A percentile compares a stretch with the other conserved stretches of the same genome.
Evolutionary conservation across 1,140 invertebrate genomes (phyloP).

Genomic region (Lasaia peninsularis): DNA sequence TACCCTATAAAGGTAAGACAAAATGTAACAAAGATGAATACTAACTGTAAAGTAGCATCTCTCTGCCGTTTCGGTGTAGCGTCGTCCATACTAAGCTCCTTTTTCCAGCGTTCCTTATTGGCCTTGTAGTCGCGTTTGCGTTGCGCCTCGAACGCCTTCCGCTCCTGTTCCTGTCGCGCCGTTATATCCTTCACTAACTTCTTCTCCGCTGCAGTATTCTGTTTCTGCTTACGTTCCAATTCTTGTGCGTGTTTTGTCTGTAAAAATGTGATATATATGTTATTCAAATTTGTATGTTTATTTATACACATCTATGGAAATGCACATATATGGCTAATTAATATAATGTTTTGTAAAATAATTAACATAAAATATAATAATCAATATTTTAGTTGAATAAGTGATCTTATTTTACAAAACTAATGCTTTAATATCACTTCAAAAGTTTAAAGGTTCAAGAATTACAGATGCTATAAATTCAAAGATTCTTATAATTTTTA

Average conservation of each 20-base stretch:
- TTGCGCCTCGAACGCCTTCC: slow-evolving; percentile 89
- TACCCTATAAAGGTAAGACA: no score
- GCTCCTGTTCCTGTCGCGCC: slow-evolving; percentile 91
- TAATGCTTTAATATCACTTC: no score
- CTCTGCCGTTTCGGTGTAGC: slow-evolving; percentile 94
- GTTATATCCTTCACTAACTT: slow-evolving; percentile 96
- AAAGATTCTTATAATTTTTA: no score
- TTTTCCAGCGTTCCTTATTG: slow-evolving; percentile 98
- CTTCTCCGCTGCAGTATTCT: slow-evolving; percentile 93
- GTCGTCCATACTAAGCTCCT: slow-evolving; percentile 93
- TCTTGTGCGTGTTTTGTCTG: slow-evolving; percentile 92
- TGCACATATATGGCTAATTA: no score
- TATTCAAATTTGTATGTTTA: background rate
- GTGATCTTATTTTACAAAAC: no score
- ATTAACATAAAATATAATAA: no score
- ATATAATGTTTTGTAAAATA: no score
- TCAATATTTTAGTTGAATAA: no score
- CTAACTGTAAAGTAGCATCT: slow-evolving; percentile 91
- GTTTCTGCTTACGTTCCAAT: slow-evolving; percentile 91
- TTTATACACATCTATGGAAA: no score
- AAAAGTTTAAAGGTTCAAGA: no score
- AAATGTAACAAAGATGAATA: slow-evolving; percentile 29
- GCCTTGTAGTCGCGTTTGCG: slow-evolving; percentile 99
- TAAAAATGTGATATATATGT: background rate
- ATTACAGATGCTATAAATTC: no score